Percentiles rank a stretch among this genome's conserved stretches.
These are phyloP conservation scores for Cotesia congregata DNA, from an alignment of 2,888 invertebrate species.

Conservation along the genomic window DNA sequence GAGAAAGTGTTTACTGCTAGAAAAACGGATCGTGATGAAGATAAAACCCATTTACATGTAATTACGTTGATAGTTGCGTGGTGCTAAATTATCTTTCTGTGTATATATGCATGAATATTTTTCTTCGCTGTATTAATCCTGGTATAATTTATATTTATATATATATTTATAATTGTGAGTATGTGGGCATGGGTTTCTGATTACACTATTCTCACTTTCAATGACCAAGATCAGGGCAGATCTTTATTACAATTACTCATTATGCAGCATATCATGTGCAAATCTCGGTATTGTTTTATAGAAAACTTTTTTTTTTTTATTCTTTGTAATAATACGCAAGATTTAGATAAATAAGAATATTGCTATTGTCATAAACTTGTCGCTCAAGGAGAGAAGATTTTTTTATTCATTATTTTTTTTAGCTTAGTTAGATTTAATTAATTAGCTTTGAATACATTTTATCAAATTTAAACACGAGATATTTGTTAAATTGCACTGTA, in stretches of 20 bases:
- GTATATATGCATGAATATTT: not conserved
- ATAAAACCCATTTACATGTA: constrained; percentile 64
- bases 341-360: not conserved
- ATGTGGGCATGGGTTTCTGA: not conserved
- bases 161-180: not conserved
- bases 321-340: not conserved
- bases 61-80: constrained; percentile 56
- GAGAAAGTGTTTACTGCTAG: constrained; percentile 64
- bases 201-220: constrained; percentile 23
- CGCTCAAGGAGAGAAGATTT: too few species aligned
- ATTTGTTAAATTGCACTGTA: too few species aligned
- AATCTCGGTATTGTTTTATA: not conserved
- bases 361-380: not conserved
- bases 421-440: not conserved
- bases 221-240: constrained; percentile 21
- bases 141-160: not conserved
- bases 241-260: not conserved
- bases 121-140: not conserved
- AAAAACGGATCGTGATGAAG: constrained; percentile 62
- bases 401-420: too few species aligned
- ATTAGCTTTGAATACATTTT: not conserved
- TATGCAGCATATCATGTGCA: not conserved
- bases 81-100: constrained; percentile 33
- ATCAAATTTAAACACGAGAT: too few species aligned
- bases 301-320: not conserved